phyloP scores from a whole-genome alignment of 2,888 invertebrate species.

The Drosophila greeni region DNA sequence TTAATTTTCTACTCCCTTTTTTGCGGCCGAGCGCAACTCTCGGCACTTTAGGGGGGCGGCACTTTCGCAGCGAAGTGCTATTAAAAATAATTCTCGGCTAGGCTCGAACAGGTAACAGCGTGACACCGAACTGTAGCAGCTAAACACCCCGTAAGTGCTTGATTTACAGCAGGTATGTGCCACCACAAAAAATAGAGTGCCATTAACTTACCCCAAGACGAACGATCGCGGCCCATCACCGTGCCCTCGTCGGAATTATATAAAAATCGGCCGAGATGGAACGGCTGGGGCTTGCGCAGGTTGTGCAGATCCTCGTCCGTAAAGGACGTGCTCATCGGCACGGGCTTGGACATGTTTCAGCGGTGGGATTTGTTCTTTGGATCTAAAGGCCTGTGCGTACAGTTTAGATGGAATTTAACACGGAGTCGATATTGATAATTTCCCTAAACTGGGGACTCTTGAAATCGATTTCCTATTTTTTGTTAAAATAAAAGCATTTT shows the following conservation, averaged over 20 bases:
- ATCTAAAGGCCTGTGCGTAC: conserved; percentile 19
- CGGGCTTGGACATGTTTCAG: conserved; percentile 76
- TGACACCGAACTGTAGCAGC: conserved; percentile 5
- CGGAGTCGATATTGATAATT: background rate
- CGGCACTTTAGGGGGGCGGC: conserved; percentile 4
- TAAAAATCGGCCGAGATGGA: conserved; percentile 76
- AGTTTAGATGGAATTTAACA: background rate
- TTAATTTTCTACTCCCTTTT: conserved; percentile 22
- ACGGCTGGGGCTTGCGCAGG: conserved; percentile 74
- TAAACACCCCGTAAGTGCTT: background rate
- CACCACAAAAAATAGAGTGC: background rate
- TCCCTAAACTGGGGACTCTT: background rate
- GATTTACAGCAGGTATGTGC: conserved; percentile 15
- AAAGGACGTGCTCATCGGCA: conserved; percentile 62
- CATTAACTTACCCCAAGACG: conserved; percentile 84
- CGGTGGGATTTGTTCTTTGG: conserved; percentile 21
- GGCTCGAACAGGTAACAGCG: conserved; percentile 17
- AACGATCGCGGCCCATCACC: conserved; percentile 82
- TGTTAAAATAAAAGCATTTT: background rate
- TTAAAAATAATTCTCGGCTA: conserved; percentile 1
- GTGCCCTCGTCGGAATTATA: conserved; percentile 82
- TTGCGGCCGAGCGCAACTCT: conserved; percentile 4
- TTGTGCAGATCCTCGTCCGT: conserved; percentile 71
- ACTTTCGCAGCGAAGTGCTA: conserved; percentile 10
- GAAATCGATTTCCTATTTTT: no score